Conservation (phyloP, 2,113 vertebrate species). For the Tragelaphus strepsiceros region DNA sequence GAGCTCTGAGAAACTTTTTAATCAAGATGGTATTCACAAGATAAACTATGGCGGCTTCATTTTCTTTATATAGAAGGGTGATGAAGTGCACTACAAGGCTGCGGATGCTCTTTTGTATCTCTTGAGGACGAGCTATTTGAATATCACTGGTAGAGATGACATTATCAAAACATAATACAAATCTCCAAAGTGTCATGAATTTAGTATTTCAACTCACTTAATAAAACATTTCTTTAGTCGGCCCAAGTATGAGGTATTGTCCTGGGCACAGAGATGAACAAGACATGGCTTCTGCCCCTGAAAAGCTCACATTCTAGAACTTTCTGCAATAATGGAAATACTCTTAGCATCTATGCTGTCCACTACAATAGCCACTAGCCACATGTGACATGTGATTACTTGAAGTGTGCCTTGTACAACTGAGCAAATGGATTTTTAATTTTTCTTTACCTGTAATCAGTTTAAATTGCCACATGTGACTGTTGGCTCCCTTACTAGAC, state of each 20-base stretch:
- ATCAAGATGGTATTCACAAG: neutral
- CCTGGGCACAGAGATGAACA: neutral
- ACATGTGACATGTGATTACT: neutral
- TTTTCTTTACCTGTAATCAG: neutral
- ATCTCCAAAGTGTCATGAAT: slow-evolving; percentile 1
- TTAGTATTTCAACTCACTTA: slow-evolving; percentile 5
- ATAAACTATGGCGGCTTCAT: neutral
- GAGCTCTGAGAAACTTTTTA: neutral
- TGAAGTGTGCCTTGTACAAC: neutral
- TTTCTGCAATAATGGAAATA: neutral
- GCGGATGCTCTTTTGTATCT: neutral
- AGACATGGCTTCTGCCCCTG: neutral
- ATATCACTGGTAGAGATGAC: neutral
- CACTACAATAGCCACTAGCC: neutral
- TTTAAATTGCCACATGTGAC: neutral
- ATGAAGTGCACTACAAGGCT: neutral
- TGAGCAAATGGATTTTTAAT: neutral
- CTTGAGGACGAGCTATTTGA: neutral
- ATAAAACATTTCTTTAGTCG: neutral
- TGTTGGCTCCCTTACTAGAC: neutral
- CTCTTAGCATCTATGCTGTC: neutral
- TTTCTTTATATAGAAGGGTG: neutral
- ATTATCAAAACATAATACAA: neutral
- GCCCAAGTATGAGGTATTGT: neutral
- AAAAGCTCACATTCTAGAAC: neutral